Evolutionary conservation across 2,888 invertebrate species (phyloP).

Genomic region (Malthinus seriepunctatus): DNA sequence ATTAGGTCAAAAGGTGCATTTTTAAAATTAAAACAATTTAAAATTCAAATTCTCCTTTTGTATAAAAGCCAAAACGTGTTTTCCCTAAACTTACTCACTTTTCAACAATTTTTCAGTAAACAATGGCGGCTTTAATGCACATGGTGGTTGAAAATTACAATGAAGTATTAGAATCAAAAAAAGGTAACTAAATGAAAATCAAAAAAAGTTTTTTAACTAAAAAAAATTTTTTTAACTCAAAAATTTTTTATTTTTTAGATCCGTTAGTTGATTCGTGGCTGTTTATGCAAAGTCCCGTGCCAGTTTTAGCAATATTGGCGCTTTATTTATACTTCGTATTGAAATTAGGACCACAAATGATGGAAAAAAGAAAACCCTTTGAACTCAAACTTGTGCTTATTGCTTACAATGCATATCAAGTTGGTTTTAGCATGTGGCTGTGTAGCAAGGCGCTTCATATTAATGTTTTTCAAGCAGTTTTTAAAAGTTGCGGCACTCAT

Average conservation of each 20-base stretch:
- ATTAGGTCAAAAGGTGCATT: constrained; percentile 12
- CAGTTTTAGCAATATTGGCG: constrained; percentile 66
- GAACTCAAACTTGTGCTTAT: constrained; percentile 74
- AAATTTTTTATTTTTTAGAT: constrained; percentile 58
- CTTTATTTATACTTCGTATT: constrained; percentile 74
- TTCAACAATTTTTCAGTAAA: constrained; percentile 6
- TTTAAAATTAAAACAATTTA: not conserved
- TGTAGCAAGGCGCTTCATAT: constrained; percentile 51
- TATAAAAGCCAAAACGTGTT: not conserved
- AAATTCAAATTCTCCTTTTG: not conserved
- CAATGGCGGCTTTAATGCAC: constrained; percentile 57
- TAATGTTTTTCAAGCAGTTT: constrained; percentile 10
- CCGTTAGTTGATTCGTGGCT: constrained; percentile 77
- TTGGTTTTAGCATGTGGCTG: constrained; percentile 79
- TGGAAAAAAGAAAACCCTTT: constrained; percentile 74
- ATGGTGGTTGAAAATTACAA: constrained; percentile 59
- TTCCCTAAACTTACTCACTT: not conserved
- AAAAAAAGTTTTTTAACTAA: not conserved
- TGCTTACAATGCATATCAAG: constrained; percentile 86
- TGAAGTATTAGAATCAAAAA: constrained; percentile 55
- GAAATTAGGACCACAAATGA: constrained; percentile 74
- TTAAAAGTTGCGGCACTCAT: constrained; percentile 28
- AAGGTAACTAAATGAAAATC: constrained; percentile 50
- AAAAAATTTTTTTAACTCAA: not conserved
- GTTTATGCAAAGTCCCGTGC: constrained; percentile 75